Conservation (phyloP, 2,113 vertebrate genomes). For the Scophthalmus maximus region DNA sequence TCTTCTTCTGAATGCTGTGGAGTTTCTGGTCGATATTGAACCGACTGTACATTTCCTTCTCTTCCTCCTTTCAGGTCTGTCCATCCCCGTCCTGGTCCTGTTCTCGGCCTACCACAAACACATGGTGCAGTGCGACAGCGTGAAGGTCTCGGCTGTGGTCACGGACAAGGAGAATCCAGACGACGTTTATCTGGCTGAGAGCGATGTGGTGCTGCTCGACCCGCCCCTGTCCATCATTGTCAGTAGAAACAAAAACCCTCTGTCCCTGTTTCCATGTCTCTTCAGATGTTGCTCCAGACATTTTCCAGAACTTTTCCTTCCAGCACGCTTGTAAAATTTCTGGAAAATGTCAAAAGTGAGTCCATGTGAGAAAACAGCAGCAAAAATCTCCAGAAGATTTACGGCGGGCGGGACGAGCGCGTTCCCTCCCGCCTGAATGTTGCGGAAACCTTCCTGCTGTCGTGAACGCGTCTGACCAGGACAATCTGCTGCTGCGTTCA, state of each 20-base stretch:
- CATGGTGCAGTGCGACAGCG: conserved; percentile 77
- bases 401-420: too few relatives aligned
- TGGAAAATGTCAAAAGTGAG: too few relatives aligned
- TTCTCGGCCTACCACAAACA: conserved; percentile 82
- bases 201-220: conserved; percentile 79
- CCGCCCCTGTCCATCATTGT: conserved; percentile 78
- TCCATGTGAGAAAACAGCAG: too few relatives aligned
- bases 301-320: too few relatives aligned
- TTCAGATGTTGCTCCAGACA: too few relatives aligned
- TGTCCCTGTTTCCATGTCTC: background rate
- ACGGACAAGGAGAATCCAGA: conserved; percentile 49
- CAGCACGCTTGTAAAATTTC: too few relatives aligned
- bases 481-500: too few relatives aligned
- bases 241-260: conserved; percentile 24
- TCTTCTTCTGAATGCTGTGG: background rate
- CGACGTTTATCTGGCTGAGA: conserved; percentile 71
- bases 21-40: too few relatives aligned
- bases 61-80: conserved; percentile 78
- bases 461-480: too few relatives aligned
- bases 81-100: conserved; percentile 81
- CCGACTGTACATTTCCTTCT: background rate
- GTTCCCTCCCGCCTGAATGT: too few relatives aligned
- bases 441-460: too few relatives aligned
- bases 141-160: conserved; percentile 80
- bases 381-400: too few relatives aligned